Conservation (phyloP, 2,797 vertebrate genomes). For the Martes flavigula region DNA sequence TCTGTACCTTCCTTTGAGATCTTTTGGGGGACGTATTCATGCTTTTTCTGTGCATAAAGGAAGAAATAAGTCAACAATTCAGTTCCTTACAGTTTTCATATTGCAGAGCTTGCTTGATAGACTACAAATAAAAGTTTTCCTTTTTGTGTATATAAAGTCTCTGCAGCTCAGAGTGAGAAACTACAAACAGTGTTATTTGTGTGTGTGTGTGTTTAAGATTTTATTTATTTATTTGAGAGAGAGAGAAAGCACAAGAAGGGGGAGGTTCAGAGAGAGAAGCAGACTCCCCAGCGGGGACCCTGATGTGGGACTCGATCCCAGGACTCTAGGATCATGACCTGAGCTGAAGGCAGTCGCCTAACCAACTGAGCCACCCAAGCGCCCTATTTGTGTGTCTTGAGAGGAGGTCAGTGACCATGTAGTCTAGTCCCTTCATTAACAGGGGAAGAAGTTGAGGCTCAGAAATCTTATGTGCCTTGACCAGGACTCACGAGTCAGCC, state of each 20-base stretch:
- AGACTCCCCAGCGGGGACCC: too few species aligned
- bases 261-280: too few species aligned
- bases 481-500: not conserved
- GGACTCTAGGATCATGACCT: too few species aligned
- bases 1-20: not conserved
- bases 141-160: constrained; percentile 65
- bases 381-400: constrained; percentile 48
- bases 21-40: not conserved
- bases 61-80: constrained; percentile 68
- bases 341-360: too few species aligned
- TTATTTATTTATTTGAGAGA: too few species aligned
- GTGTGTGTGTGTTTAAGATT: not conserved
- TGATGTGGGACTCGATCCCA: too few species aligned
- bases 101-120: constrained; percentile 75
- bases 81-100: constrained; percentile 73
- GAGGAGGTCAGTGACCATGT: constrained; percentile 62
- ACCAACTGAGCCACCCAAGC: too few species aligned
- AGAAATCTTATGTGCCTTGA: not conserved
- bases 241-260: too few species aligned
- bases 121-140: constrained; percentile 55
- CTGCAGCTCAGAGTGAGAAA: constrained; percentile 71
- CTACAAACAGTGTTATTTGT: constrained; percentile 54
- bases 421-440: not conserved
- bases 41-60: constrained; percentile 16
- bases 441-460: constrained; percentile 50